A percentile compares a stretch with the other conserved stretches of the same genome.
phyloP scores from a whole-genome alignment of 2,888 invertebrate species.

The Amphiduros pacificus region DNA sequence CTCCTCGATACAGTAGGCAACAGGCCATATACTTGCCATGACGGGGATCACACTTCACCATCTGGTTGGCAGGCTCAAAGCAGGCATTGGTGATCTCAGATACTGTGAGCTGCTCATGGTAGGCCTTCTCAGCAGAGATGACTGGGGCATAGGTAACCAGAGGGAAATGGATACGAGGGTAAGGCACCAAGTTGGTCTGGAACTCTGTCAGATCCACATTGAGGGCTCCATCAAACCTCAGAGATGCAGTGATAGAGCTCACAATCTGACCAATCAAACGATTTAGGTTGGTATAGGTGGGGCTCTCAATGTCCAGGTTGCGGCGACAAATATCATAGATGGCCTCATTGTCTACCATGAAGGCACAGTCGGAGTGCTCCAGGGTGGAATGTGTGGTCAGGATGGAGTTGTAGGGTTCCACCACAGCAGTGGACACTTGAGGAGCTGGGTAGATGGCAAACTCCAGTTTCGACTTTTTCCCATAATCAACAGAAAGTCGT shows the following conservation, averaged over 20 bases:
- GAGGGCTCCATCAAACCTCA: constrained; percentile 1
- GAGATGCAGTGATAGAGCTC: background rate
- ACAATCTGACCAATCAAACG: constrained; percentile 57
- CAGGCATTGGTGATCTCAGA: constrained; percentile 1
- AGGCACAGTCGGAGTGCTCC: constrained; percentile 52
- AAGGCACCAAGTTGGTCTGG: background rate
- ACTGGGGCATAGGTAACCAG: background rate
- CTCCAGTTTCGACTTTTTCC: constrained; percentile 56
- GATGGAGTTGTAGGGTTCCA: constrained; percentile 52
- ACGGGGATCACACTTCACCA: constrained; percentile 1
- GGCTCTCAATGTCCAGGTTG: constrained; percentile 80
- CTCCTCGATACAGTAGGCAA: background rate
- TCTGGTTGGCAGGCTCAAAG: constrained; percentile 1
- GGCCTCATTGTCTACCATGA: constrained; percentile 65
- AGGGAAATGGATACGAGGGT: background rate
- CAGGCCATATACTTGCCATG: constrained; percentile 1
- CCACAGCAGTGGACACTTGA: constrained; percentile 49
- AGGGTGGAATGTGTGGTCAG: constrained; percentile 51
- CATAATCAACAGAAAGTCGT: constrained; percentile 67
- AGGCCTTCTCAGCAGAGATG: constrained; percentile 2
- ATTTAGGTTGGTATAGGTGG: constrained; percentile 85
- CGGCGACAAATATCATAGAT: constrained; percentile 72
- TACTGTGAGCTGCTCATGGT: background rate
- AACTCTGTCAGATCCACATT: background rate
- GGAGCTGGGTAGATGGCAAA: constrained; percentile 50